Evolutionary conservation across 2,797 vertebrate genomes (phyloP).

Genomic region (Tenualosa thibaudeaui): DNA sequence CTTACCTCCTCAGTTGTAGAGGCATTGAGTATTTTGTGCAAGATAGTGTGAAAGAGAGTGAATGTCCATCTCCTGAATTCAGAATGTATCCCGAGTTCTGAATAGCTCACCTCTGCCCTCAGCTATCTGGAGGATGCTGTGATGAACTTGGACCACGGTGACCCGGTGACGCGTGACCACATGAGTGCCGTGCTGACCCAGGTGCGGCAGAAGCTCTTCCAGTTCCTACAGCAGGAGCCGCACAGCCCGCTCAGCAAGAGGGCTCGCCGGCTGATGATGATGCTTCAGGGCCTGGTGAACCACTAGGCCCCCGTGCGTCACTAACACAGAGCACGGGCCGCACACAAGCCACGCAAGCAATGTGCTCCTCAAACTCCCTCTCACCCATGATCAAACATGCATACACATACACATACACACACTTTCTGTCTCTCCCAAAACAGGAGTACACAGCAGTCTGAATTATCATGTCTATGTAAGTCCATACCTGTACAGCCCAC

Average conservation of each 20-base stretch:
- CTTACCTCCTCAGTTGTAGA: neutral
- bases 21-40: neutral
- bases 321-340: neutral
- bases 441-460: neutral
- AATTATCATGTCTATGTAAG: neutral
- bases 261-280: slow-evolving; percentile 92
- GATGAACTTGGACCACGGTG: slow-evolving; percentile 94
- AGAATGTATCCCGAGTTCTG: neutral
- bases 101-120: neutral
- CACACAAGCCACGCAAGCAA: neutral
- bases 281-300: slow-evolving; percentile 91
- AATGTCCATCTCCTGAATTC: neutral
- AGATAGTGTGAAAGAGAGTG: neutral
- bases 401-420: neutral
- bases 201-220: slow-evolving; percentile 90
- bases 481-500: neutral
- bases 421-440: neutral
- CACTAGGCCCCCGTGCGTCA: slow-evolving; percentile 62
- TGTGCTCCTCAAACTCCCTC: neutral
- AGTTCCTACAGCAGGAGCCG: slow-evolving; percentile 91
- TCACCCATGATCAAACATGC: neutral
- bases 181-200: slow-evolving; percentile 93
- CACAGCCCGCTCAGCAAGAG: slow-evolving; percentile 85
- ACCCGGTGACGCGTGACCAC: slow-evolving; percentile 96
- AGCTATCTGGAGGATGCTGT: slow-evolving; percentile 97